These are phyloP conservation scores for Thoracochromis brauschi DNA, from an alignment of 2,113 vertebrate species.

Conservation along the genomic window DNA sequence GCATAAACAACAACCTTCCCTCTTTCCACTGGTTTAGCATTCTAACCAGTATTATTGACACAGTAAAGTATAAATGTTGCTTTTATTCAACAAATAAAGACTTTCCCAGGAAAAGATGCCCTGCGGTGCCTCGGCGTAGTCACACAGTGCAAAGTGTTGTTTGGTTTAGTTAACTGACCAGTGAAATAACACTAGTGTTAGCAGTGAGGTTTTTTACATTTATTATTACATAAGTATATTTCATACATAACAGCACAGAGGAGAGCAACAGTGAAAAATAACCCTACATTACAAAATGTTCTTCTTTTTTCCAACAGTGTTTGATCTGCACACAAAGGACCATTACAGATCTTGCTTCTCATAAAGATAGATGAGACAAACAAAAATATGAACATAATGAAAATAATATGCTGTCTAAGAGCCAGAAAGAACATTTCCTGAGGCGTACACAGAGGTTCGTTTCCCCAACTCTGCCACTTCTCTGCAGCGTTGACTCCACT, in stretches of 20 bases:
- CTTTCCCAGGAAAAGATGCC: neutral
- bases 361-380: conserved; percentile 12
- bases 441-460: neutral
- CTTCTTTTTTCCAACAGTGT: neutral
- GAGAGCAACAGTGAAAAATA: neutral
- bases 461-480: neutral
- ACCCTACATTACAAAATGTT: neutral
- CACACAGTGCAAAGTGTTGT: neutral
- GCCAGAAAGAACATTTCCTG: conserved; percentile 39
- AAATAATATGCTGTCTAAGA: conserved; percentile 14
- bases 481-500: neutral
- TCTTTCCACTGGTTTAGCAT: neutral
- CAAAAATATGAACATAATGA: conserved; percentile 18
- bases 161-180: neutral
- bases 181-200: neutral
- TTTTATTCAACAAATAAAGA: neutral
- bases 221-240: neutral
- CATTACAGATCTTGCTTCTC: neutral
- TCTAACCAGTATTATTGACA: neutral
- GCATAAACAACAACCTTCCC: neutral
- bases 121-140: neutral
- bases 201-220: neutral
- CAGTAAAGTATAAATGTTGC: neutral
- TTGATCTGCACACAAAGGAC: neutral
- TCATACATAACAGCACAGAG: neutral